Evolutionary conservation across 1,140 invertebrate species (phyloP), one percentile per base, ranked within the genome.

Genomic region (Phymastichus coffea): DNA sequence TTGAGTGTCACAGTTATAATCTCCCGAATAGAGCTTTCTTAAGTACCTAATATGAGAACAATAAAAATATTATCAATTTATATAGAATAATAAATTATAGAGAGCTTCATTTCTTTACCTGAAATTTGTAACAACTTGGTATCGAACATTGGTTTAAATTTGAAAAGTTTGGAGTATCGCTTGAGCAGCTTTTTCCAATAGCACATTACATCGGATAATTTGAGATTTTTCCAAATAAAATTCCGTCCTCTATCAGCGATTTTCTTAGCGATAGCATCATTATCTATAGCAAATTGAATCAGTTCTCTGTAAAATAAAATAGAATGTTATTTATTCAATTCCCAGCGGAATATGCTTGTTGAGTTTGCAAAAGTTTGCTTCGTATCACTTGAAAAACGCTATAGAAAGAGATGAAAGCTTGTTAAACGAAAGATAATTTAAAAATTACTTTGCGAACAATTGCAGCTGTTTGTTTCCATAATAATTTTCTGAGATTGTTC

Each of bases 101-200:
- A n/a, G n/a, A n/a, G n/a, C n/a, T n/a, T n/a, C n/a, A n/a, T n/a
- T n/a, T n/a, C n/a, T n/a, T n/a, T n/a, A n/a, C n/a, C n/a, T 59
- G 23, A 40, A 40, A 86, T 78, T 68, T 78, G 74, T 52, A 84
- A 83, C 2, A 90, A 72, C 70, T 80, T 69, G 38, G 77, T 61
- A 68, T 89, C 84, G 61, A 81, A 77, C 28, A 72, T 70, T 23
- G 88, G 82, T 58, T 86, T 78, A 73, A 88, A 97, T 44, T 84
- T 88, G 1, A 95, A 66, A 14, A 97, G 77, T 73, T 89, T 89
- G 1, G 85, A 77, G 80, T 97, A 98, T 68, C 82, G 81, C 60
- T 83, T 85, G 1, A 98, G 73, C 22, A 98, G 79, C 63, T 85
- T 87, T 67, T 82, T 84, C 95, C 95, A 98, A 76, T 95, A 98